Base-by-base conservation (phyloP, 2,113 vertebrate genomes). In the Petroica traversi region DNA sequence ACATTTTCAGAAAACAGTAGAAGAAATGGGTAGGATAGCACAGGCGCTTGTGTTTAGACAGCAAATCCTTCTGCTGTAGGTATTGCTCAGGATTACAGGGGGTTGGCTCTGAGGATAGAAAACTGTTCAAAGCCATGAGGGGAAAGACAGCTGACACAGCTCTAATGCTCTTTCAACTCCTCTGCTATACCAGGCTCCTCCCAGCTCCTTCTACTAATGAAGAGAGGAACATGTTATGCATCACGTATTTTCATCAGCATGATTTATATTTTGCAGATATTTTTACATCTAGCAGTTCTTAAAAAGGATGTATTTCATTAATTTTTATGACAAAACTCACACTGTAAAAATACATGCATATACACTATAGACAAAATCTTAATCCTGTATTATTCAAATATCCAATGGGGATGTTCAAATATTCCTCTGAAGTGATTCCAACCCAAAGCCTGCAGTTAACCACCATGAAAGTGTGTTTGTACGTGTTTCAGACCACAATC, bases 381-480 rank as follows among this genome's bases (percentile, higher is more conserved):
- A 91, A 95, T 68, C 36, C 31, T 88, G 8, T 88, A 52, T 83
- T 85, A 88, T 89, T 88, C 49, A 94, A 85, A 85, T 82, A 91
- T 87, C 38, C 81, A 94, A 20, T 54, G 58, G 93, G 85, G 89
- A 91, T 55, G 33, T 58, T 95, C 59, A 95, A 8, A 83, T 76
- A 95, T 66, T 85, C 71, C 33, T 94, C 89, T 95, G 94, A 93
- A 94, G 87, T n/a, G 38, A 74, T 54, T 94, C 54, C 85, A 95
- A 89, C 23, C 14, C 48, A 89, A 95, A 91, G 33, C 20, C 62
- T 68, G 62, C 49, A 95, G 91, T 85, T 82, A 88, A 96, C 82
- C 57, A 64, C 62, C 41, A 72, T 33, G 41, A 85, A 93, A 93
- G 67, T 68, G 66, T 52, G 54, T 78, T 82, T 94, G 80, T 54